Percentiles rank a stretch among this genome's conserved stretches.
Evolutionary conservation across 2,113 vertebrate species (phyloP).

Genomic region (Hemibagrus wyckioides): DNA sequence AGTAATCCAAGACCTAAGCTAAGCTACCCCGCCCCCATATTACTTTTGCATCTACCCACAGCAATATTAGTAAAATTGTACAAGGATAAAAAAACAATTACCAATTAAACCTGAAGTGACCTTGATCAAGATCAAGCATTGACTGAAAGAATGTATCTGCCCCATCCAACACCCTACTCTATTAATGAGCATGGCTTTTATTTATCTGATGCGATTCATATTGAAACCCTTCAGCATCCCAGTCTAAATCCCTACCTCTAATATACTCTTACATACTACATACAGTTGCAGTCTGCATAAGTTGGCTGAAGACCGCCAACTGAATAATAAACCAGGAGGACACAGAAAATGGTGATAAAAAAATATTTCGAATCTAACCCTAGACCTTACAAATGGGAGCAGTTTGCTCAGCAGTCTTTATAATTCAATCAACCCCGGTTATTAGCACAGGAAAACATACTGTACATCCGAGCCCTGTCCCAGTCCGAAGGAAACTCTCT

Average conservation of each 20-base stretch:
- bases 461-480: neutral
- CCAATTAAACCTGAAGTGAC: neutral
- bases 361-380: no score
- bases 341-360: neutral
- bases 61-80: neutral
- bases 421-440: neutral
- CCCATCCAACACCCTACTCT: neutral
- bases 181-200: neutral
- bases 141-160: no score
- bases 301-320: neutral
- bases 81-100: neutral
- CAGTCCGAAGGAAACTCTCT: neutral
- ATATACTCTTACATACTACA: neutral
- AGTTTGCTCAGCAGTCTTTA: neutral
- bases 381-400: neutral
- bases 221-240: neutral
- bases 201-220: neutral
- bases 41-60: neutral
- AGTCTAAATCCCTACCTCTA: neutral
- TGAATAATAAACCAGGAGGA: neutral
- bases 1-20: no score
- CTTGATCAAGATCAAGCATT: neutral
- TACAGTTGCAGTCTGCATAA: neutral
- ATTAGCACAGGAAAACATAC: neutral
- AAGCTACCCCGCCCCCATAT: neutral